Base-by-base conservation (phyloP, 2,888 invertebrate genomes). In the Brassicogethes aeneus region DNA sequence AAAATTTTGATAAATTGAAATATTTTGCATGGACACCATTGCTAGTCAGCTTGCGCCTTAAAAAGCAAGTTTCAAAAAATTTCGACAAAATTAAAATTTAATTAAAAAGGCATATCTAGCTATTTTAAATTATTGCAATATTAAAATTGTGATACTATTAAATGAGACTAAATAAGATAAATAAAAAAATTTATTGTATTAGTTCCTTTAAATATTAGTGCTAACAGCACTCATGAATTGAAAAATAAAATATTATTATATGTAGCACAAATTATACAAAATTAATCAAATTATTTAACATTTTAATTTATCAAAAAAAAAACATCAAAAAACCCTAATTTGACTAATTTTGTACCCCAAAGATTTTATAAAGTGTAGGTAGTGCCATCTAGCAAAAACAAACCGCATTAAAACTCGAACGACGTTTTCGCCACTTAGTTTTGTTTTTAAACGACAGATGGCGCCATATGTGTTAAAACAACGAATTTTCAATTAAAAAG, bases 121-220 rank as follows among this genome's bases (percentile, higher is more conserved):
- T 63, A 62, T 45, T 51, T 45, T 50, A 48, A 64, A 60, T 65
- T 65, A 66, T 67, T 68, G 67, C 68, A 68, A 68, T 68, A 68
- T 66, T 49, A 60, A 55, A 66, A 65, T 67, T 67, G 68, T 67
- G 68, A 68, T 67, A 68, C 66, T 60, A 64, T 66, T 65, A 61
- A 64, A 66, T 66, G 65, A 67, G 66, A 66, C 66, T 68, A 65
- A 65, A 61, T 61, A 62, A 45, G 41, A 58, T 61, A 59, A 56
- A 55, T 53, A 60, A 57, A 61, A 54, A 44, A 44, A 42, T 40
- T 45, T 49, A 56, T 58, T 60, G 54, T 37, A 59, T 65, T 65
- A 65, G 65, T 65, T 65, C 64, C 63, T 66, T 59, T 50, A 51
- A 41, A 13, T n/a, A n/a, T n/a, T 12, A 10, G 32, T 32, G 32